phyloP scores from a whole-genome alignment of 2,888 invertebrate species.

The Halictus ligatus region DNA sequence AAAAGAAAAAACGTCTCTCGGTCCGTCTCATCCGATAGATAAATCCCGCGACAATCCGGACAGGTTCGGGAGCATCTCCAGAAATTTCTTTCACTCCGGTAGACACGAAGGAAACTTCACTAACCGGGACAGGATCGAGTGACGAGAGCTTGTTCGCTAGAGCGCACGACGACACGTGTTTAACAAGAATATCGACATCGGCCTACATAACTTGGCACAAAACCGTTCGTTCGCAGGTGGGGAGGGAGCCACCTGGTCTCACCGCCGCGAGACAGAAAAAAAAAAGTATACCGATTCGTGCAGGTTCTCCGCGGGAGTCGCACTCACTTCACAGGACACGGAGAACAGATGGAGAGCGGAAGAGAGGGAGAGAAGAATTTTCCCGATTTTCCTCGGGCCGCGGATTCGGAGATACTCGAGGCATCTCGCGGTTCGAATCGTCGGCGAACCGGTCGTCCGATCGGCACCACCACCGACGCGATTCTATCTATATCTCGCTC shows the following conservation, averaged over 20 bases:
- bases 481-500: conserved; percentile 54
- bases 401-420: not conserved
- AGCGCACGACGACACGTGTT: conserved; percentile 3
- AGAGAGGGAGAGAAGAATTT: not conserved
- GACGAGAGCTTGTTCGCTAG: not conserved
- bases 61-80: not conserved
- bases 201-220: not conserved
- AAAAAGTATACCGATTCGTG: not conserved
- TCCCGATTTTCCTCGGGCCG: not conserved
- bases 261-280: too few relatives aligned
- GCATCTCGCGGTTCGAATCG: not conserved
- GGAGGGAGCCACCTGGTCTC: not conserved
- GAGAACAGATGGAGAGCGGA: not conserved
- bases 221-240: not conserved
- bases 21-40: not conserved
- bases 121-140: conserved; percentile 6
- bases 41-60: not conserved
- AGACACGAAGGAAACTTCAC: not conserved
- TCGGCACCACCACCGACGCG: conserved; percentile 7
- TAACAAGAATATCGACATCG: conserved; percentile 10
- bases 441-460: conserved; percentile 14
- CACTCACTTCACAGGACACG: not conserved
- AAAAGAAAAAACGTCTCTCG: not conserved
- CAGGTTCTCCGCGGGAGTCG: not conserved
- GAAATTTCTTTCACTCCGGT: not conserved